Base-by-base conservation (phyloP, 2,888 invertebrate species). In the Eupelmus urozonus region DNA sequence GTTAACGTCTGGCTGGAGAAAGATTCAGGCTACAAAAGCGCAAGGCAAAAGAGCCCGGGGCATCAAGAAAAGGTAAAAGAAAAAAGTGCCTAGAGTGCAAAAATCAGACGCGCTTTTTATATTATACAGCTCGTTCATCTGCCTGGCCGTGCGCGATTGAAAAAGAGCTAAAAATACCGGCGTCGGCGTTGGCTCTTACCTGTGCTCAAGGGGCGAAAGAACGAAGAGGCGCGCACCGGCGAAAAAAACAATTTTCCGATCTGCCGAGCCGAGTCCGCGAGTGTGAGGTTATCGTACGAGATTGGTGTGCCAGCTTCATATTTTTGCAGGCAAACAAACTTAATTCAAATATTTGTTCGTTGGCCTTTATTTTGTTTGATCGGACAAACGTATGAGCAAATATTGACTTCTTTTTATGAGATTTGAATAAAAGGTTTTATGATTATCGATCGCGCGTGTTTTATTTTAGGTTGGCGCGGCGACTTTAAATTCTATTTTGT, bases 201-300 rank as follows among this genome's bases (percentile, higher is more conserved):
- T 57, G 34, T 20, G 11, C n/a, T 34, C 62, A 18, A 40, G 40
- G 2, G 4, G 34, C 11, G 13, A 55, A 49, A 63, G 34, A 66
- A 25, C 49, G 7, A 25, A 62, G 29, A 11, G 29, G 18, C 42
- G 18, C 4, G 42, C 11, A 34, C 20, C 16, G 20, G 42, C 18
- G 53, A 65, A 29, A 53, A 71, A 55, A 76, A 59, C 40, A 59
- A 71, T 76, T 71, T 76, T 71, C 62, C 66, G 51, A 71, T 71
- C 62, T 63, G 23, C 40, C 62, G 18, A 60, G 45, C 55, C 23
- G 49, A n/a, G n/a, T 69, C 49, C 18, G 23, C 53, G 34, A 42
- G 53, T 16, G 23, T 51, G 34, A 42, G 53, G 40, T 62, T 40
- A 72, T 72, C 72, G 60, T 20, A 55, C 11, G 40, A 51, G 27